phyloP scores from a whole-genome alignment of 2,113 vertebrate genomes.

The Corydoras maculifer region DNA sequence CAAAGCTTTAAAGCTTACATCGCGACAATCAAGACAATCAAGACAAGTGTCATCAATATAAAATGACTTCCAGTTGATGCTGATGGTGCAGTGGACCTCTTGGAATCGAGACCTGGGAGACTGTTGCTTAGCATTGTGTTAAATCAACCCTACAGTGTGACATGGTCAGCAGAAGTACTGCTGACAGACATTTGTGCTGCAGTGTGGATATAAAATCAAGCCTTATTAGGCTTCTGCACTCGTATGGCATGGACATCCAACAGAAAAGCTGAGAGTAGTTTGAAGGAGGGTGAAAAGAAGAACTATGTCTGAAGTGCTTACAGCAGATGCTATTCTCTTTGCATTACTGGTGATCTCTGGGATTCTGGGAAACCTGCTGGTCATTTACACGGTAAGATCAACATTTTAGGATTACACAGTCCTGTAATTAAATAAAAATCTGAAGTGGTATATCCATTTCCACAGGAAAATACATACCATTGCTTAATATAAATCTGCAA shows the following conservation, averaged over 20 bases:
- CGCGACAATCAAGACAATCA: no score
- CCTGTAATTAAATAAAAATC: no score
- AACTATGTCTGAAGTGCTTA: conserved; percentile 60
- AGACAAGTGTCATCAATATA: no score
- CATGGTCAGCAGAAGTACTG: conserved; percentile 36
- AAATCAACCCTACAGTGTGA: conserved; percentile 34
- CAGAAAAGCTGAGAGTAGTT: conserved; percentile 4
- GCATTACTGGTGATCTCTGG: conserved; percentile 67
- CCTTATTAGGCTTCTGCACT: background rate
- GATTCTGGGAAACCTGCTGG: conserved; percentile 67
- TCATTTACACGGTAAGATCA: conserved; percentile 66
- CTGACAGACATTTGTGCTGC: background rate
- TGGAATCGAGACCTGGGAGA: conserved; percentile 4
- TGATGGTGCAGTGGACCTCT: background rate
- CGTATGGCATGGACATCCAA: conserved; percentile 22
- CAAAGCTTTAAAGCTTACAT: no score
- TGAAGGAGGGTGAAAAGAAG: conserved; percentile 26
- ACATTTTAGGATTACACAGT: background rate
- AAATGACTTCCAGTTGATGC: background rate
- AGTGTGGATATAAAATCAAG: conserved; percentile 12
- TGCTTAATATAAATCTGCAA: no score
- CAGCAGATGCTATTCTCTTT: conserved; percentile 63
- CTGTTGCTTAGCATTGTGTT: conserved; percentile 38
- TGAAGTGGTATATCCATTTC: no score
- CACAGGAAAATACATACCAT: no score